Evolutionary conservation across 2,888 invertebrate genomes (phyloP).

Genomic region (Homarus gammarus): DNA sequence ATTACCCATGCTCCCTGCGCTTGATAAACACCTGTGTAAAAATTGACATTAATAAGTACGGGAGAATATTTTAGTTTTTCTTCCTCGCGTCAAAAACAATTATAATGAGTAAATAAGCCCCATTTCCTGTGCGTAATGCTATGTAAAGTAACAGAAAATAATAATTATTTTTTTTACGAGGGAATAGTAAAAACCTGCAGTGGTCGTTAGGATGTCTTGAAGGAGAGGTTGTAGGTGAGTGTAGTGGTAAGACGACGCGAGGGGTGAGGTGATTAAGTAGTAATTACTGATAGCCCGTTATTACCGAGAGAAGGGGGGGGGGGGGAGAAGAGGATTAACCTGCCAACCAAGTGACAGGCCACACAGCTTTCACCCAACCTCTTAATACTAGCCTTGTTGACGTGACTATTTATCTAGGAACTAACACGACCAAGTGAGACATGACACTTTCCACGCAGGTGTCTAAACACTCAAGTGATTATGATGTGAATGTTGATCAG

Average conservation of each 20-base stretch:
- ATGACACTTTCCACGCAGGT: no score
- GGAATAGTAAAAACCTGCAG: neutral
- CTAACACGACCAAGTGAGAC: no score
- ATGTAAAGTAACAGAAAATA: neutral
- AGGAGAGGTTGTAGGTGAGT: neutral
- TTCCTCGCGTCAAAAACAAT: neutral
- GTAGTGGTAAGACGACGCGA: neutral
- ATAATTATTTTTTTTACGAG: neutral
- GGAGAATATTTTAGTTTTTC: neutral
- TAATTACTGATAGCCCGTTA: slow-evolving; percentile 20
- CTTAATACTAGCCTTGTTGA: no score
- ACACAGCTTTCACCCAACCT: neutral
- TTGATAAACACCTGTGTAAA: neutral
- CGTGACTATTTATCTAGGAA: no score
- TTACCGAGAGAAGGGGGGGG: neutral
- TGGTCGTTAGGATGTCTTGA: neutral
- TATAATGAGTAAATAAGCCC: neutral
- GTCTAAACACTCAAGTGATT: no score
- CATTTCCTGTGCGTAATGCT: neutral
- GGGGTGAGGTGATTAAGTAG: neutral
- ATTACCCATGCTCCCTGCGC: neutral
- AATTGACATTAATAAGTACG: neutral
- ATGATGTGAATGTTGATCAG: no score
- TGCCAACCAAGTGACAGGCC: neutral
- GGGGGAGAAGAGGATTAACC: neutral